Base-by-base conservation (phyloP, 2,113 vertebrate genomes). In the Centropristis striata region DNA sequence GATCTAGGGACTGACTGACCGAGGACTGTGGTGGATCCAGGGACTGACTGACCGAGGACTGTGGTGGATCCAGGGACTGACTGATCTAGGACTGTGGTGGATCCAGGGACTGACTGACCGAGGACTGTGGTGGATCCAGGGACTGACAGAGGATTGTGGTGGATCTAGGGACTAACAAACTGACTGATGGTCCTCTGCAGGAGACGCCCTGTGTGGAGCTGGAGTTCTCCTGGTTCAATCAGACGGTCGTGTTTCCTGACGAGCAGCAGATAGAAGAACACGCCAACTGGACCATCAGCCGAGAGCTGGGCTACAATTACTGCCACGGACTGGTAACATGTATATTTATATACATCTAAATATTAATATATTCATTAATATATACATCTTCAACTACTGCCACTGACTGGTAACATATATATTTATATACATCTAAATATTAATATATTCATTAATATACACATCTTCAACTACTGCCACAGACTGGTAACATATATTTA, bases 161-260 rank as follows among this genome's bases (percentile, higher is more conserved):
- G 27, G 36, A 9, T 55, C 2, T 1, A 25, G 37, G 32, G 32
- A 73, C 14, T 3, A 9, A 36, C 4, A 44, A 20, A 27, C 16
- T 1, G 47, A 41, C 18, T 44, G 55, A 14, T 39, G 0, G 4
- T 49, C 21, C 3, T 18, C 57, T 72, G 50, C 37, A 95, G 95
- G 95, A 96, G 83, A 94, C 95, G 0, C 95, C 94, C 0, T 95
- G 95, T 74, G 92, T 96, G 37, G 95, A 96, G 76, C 82, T 96
- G 67, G 95, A 95, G 86, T 95, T 96, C 74, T 92, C 93, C 57
- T 94, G 94, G 92, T 96, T 95, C 27, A 94, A 90, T 67, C 94
- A 95, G 75, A 92, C 88, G 0, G 93, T 95, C 0, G 78, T 93
- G 51, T 95, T 95, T 84, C 95, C 94, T 7, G 94, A 95, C 7